Percentiles rank a stretch among this genome's conserved stretches.
Evolutionary conservation across 2,113 vertebrate species (phyloP).

Genomic region (Orthochromis malagaraziensis): DNA sequence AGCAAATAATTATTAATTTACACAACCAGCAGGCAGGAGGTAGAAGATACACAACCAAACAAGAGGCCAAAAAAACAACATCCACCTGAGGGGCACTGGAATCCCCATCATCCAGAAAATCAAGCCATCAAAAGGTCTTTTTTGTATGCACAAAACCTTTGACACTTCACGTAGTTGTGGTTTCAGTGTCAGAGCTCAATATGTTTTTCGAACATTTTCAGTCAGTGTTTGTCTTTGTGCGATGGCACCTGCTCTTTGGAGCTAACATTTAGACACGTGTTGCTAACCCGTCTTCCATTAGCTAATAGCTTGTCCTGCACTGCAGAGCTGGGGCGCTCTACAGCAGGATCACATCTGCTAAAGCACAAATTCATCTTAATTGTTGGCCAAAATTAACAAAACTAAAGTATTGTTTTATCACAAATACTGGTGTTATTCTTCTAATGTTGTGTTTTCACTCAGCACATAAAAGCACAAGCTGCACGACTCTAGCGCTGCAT

Average conservation of each 20-base stretch:
- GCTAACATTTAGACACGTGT: not conserved
- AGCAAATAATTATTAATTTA: not conserved
- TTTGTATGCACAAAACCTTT: fast-evolving
- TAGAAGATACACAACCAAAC: fast-evolving
- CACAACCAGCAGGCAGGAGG: not conserved
- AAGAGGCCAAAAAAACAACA: not conserved
- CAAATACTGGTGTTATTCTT: not conserved
- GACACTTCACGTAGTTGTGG: not conserved
- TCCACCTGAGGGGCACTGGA: not conserved
- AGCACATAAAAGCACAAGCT: not conserved
- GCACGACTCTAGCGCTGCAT: not conserved
- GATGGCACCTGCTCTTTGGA: not conserved
- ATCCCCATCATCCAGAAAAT: not conserved
- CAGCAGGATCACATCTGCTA: not conserved
- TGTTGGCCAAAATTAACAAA: not conserved
- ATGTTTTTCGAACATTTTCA: not conserved
- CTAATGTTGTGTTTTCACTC: not conserved
- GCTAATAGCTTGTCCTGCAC: not conserved
- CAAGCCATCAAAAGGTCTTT: not conserved
- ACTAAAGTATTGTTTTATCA: not conserved
- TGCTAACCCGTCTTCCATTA: not conserved
- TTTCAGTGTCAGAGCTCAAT: not conserved
- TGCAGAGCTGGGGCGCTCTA: fast-evolving
- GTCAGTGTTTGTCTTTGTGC: fast-evolving
- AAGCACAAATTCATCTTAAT: not conserved